phyloP scores from a whole-genome alignment of 1,140 invertebrate genomes.

The Dinothrombium tinctorium region DNA sequence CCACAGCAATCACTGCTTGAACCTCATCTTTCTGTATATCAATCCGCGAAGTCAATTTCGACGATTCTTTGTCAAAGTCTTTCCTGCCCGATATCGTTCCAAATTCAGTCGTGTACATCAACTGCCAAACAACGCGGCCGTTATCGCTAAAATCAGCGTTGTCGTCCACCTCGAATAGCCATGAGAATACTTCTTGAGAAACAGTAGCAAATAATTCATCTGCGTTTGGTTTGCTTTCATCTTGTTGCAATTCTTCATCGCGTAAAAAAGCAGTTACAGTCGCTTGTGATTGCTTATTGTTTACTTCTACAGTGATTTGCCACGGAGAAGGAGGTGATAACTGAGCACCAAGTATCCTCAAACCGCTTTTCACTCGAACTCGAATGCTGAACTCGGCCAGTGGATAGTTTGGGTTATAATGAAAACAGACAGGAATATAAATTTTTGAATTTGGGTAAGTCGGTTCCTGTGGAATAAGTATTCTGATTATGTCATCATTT shows the following conservation, averaged over 20 bases:
- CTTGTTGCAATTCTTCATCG: constrained; percentile 5
- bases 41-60: constrained; percentile 49
- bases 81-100: neutral
- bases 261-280: constrained; percentile 54
- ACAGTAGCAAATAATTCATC: constrained; percentile 4
- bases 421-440: constrained; percentile 61
- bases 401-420: constrained; percentile 26
- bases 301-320: constrained; percentile 58
- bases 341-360: constrained; percentile 53
- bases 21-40: constrained; percentile 84
- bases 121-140: constrained; percentile 51
- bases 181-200: constrained; percentile 60
- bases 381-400: constrained; percentile 58
- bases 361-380: constrained; percentile 56
- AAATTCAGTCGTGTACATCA: constrained; percentile 30
- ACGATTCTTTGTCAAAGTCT: constrained; percentile 32
- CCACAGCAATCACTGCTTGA: constrained; percentile 73
- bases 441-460: constrained; percentile 63
- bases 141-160: constrained; percentile 43
- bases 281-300: constrained; percentile 52
- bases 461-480: constrained; percentile 62
- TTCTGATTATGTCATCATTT: constrained; percentile 45
- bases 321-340: constrained; percentile 37
- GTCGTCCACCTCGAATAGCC: constrained; percentile 66
- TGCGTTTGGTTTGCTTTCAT: neutral